Evolutionary conservation across 2,888 invertebrate genomes (phyloP), one percentile per base, ranked within the genome.

Genomic region (Stramonita haemastoma): DNA sequence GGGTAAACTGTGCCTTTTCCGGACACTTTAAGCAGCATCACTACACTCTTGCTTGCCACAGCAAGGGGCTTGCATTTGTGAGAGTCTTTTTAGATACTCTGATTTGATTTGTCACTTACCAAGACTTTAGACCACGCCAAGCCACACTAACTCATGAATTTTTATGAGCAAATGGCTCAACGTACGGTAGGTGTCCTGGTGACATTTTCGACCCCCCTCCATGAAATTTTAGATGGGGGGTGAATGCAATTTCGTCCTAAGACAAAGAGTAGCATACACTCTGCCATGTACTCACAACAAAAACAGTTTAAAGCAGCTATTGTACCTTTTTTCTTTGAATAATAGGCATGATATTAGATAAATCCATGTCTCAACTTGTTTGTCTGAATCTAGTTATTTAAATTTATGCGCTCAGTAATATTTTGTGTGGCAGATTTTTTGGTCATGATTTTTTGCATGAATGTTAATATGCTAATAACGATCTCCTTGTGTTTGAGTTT

Each of bases 341-440:
- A 73, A 13, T 15, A 73, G 73, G n/a, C 73, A 73, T 73, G 19
- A 73, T 73, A 22, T 73, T 73, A 73, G 73, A 73, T 73, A 1
- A 13, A 73, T 26, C 0, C 26, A 26, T 13, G 73, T 26, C 19
- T 26, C 73, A 2, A 73, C 73, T 73, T 73, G 73, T 73, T 73
- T 17, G 73, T 73, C 1, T 73, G 73, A 73, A 73, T 73, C 19
- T 26, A n/a, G n/a, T n/a, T n/a, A 73, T 73, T 73, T 19, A 73
- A 73, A 73, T 73, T 73, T 73, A 73, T 73, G 73, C 26, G 73
- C 26, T 73, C 73, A 73, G 73, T 73, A 73, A 73, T 73, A 73
- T 73, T 73, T 11, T 13, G 73, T 73, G 73, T 73, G 73, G 73
- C 73, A 73, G 73, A 73, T 73, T 73, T 73, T 73, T 73, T 73